These are phyloP conservation scores for Amphiprion percula DNA, from an alignment of 2,113 vertebrate species.

Conservation along the genomic window DNA sequence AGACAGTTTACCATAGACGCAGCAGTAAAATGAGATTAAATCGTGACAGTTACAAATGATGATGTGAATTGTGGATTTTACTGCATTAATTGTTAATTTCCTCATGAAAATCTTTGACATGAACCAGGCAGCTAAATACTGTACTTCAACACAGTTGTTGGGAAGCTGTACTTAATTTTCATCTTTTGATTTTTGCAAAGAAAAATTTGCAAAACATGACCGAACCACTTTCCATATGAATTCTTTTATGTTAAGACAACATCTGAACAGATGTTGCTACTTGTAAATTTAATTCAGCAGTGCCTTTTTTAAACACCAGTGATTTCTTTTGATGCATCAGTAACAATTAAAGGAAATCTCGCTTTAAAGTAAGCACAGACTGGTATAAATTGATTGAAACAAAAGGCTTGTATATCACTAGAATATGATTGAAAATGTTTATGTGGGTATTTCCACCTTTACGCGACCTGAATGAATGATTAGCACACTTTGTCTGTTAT, in stretches of 20 bases:
- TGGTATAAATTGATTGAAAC: neutral
- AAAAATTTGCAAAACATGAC: neutral
- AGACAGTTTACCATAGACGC: neutral
- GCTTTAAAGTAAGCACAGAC: neutral
- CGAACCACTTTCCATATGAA: neutral
- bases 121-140: neutral
- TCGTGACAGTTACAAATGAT: neutral
- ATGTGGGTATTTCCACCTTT: slow-evolving; percentile 23
- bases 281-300: neutral
- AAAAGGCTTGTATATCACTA: slow-evolving; percentile 19
- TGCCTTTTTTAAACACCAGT: neutral
- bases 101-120: neutral
- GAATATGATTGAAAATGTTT: slow-evolving; percentile 46
- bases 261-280: slow-evolving; percentile 7
- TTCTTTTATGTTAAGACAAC: neutral
- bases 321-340: neutral
- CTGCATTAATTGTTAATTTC: neutral
- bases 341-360: neutral
- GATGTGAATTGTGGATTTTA: neutral
- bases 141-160: neutral
- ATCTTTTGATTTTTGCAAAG: neutral
- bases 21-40: neutral
- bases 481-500: slow-evolving; percentile 42
- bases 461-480: slow-evolving; percentile 9
- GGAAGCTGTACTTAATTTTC: slow-evolving; percentile 1